Percentiles rank a stretch among this genome's conserved stretches.
These are phyloP conservation scores for Phanerotoma sp. DNA, from an alignment of 2,888 invertebrate species.

Conservation along the genomic window DNA sequence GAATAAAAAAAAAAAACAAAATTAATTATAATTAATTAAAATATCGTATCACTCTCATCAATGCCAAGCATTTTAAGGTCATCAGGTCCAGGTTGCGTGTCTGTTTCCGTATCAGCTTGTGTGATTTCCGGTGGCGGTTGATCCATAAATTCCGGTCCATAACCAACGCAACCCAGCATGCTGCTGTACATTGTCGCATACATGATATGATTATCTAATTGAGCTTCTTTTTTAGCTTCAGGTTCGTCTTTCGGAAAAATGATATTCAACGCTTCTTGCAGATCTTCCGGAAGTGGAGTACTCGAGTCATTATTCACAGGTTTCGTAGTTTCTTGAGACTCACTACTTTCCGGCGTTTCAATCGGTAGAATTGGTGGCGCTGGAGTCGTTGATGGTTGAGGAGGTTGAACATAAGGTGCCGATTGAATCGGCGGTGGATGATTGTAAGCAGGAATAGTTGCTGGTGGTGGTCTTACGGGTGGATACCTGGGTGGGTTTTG, in stretches of 20 bases:
- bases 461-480: conserved; percentile 33
- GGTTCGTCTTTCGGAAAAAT: conserved; percentile 64
- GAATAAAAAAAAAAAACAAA: no score
- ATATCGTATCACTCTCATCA: conserved; percentile 71
- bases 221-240: conserved; percentile 43
- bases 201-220: conserved; percentile 47
- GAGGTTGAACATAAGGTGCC: conserved; percentile 35
- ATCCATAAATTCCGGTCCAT: conserved; percentile 55
- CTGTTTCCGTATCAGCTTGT: conserved; percentile 45
- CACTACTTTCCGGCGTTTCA: conserved; percentile 51
- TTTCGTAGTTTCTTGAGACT: conserved; percentile 53
- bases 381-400: conserved; percentile 48
- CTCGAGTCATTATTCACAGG: conserved; percentile 56
- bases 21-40: conserved; percentile 47
- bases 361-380: conserved; percentile 48
- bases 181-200: conserved; percentile 55
- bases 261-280: conserved; percentile 68
- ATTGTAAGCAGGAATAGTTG: conserved; percentile 21
- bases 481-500: conserved; percentile 36
- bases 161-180: conserved; percentile 50
- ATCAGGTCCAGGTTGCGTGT: conserved; percentile 64
- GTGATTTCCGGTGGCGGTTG: conserved; percentile 54
- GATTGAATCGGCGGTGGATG: conserved; percentile 34
- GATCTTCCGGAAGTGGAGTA: conserved; percentile 64
- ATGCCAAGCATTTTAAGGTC: conserved; percentile 85